These are phyloP conservation scores for Lissonota sp. DNA, from an alignment of 2,888 invertebrate genomes.

Conservation along the genomic window DNA sequence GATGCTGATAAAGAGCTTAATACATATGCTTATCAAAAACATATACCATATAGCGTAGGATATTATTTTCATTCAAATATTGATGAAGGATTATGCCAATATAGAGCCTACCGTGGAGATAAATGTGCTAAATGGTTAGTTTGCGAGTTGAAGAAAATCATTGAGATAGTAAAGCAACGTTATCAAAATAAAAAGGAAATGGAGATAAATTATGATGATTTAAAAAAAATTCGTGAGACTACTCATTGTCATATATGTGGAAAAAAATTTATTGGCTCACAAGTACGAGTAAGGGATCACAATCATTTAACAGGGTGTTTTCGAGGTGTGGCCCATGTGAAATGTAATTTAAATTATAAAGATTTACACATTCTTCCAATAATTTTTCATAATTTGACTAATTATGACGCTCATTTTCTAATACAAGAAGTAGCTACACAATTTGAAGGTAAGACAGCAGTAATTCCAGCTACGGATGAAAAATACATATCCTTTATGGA, in stretches of 20 bases:
- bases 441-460: conserved; percentile 33
- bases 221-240: not conserved
- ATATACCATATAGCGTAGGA: conserved; percentile 20
- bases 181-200: too few relatives aligned
- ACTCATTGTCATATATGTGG: conserved; percentile 31
- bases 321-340: not conserved
- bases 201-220: not conserved
- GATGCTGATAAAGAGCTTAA: not conserved
- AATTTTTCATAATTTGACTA: conserved; percentile 36
- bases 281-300: conserved; percentile 21
- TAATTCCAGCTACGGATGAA: conserved; percentile 75
- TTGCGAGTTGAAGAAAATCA: not conserved
- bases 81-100: conserved; percentile 4
- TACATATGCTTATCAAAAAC: conserved; percentile 35
- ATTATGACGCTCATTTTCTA: conserved; percentile 71
- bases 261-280: not conserved
- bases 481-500: conserved; percentile 72
- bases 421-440: conserved; percentile 66
- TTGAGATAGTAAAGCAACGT: not conserved
- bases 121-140: conserved; percentile 37
- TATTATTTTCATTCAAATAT: conserved; percentile 43
- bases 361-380: not conserved
- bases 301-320: conserved; percentile 18
- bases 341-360: conserved; percentile 34
- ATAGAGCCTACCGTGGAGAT: conserved; percentile 27